A percentile compares a stretch with the other conserved stretches of the same genome.
Evolutionary conservation across 2,888 invertebrate genomes (phyloP).

Genomic region (Thereva unica): DNA sequence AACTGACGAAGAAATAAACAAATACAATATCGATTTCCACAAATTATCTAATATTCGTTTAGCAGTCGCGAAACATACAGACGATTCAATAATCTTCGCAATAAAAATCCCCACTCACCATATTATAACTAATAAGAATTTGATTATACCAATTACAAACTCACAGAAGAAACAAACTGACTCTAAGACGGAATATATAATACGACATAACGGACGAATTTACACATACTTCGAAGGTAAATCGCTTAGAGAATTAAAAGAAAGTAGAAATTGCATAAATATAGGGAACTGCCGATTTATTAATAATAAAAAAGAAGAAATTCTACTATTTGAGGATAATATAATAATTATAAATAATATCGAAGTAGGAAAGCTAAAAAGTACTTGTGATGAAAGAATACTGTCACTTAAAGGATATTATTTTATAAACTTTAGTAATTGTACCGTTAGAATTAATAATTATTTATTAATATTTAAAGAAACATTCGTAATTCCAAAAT

Average conservation of each 20-base stretch:
- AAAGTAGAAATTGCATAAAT: not conserved
- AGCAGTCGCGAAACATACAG: slow-evolving; percentile 19
- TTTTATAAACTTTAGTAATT: slow-evolving; percentile 1
- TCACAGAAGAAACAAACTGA: not conserved
- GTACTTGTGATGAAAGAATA: not conserved
- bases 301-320: not conserved
- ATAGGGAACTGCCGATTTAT: not conserved
- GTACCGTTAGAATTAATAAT: not conserved
- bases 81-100: not conserved
- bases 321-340: not conserved
- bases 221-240: not conserved
- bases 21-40: slow-evolving; percentile 18
- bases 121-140: not conserved
- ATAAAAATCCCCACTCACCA: not conserved
- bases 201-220: not conserved
- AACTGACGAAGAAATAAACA: slow-evolving; percentile 12
- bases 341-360: not conserved
- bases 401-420: slow-evolving; percentile 1
- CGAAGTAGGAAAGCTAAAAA: not conserved
- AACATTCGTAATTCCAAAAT: not conserved
- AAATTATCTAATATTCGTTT: slow-evolving; percentile 8
- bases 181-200: too few species aligned
- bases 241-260: not conserved
- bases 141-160: not conserved
- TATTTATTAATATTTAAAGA: not conserved